Evolutionary conservation across 2,888 invertebrate species (phyloP).

Genomic region (Meloe dianella): DNA sequence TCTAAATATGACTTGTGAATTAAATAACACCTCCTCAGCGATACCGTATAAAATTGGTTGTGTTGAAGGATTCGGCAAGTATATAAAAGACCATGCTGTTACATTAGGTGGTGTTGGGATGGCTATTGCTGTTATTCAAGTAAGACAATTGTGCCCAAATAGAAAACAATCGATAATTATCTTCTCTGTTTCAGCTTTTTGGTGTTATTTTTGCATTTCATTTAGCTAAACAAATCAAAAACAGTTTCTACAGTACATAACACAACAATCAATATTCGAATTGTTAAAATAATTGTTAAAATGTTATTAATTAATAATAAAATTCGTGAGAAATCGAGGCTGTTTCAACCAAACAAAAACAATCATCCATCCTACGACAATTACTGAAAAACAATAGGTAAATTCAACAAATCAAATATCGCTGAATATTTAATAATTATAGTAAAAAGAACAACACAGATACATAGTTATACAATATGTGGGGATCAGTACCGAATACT

Average conservation of each 20-base stretch:
- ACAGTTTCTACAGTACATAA: conserved; percentile 48
- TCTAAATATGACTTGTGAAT: conserved; percentile 56
- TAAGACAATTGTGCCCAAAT: conserved; percentile 57
- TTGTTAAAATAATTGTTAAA: not conserved
- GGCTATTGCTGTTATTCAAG: conserved; percentile 86
- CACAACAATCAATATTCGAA: not conserved
- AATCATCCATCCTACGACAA: no score
- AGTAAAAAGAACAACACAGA: conserved; percentile 6
- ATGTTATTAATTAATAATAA: not conserved
- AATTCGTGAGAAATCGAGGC: no score
- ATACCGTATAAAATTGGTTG: conserved; percentile 69
- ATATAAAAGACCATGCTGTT: conserved; percentile 73
- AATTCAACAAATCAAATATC: no score
- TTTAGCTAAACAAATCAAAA: conserved; percentile 74
- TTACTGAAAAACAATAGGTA: no score
- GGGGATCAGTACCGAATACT: conserved; percentile 5
- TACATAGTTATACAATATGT: not conserved
- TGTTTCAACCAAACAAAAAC: not conserved
- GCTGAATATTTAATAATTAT: not conserved
- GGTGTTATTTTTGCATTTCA: conserved; percentile 91
- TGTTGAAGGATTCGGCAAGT: conserved; percentile 66
- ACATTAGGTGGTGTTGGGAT: conserved; percentile 82
- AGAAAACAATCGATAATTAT: not conserved
- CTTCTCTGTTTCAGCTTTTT: conserved; percentile 69
- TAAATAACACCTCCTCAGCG: conserved; percentile 27